These are phyloP conservation scores for Terrapene triunguis DNA, from an alignment of 2,113 vertebrate genomes.

Conservation along the genomic window DNA sequence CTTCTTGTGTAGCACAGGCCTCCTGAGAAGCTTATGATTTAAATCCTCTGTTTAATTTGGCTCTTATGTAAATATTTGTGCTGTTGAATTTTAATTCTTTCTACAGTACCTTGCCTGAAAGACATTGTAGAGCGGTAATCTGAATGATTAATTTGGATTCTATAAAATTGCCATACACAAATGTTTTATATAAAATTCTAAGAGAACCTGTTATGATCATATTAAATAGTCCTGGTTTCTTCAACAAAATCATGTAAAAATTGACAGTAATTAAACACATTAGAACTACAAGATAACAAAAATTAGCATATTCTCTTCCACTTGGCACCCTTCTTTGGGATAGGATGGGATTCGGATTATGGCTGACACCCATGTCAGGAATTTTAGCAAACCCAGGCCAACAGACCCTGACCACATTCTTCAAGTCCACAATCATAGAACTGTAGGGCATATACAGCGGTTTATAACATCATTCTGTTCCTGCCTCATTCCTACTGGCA, in stretches of 20 bases:
- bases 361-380: neutral
- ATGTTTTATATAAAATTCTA: conserved; percentile 51
- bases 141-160: conserved; percentile 29
- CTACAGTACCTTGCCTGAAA: conserved; percentile 6
- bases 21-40: conserved; percentile 47
- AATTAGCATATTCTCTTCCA: conserved; percentile 20
- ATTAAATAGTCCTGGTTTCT: conserved; percentile 35
- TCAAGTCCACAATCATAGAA: neutral
- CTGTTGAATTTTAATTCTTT: conserved; percentile 54
- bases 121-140: conserved; percentile 7
- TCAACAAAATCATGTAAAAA: conserved; percentile 30
- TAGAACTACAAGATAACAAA: neutral
- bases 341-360: neutral
- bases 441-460: neutral
- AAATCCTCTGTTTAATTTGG: conserved; percentile 25
- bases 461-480: neutral
- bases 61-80: conserved; percentile 34
- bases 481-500: conserved; percentile 10
- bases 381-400: neutral
- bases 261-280: conserved; percentile 30
- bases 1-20: neutral
- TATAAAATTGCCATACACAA: conserved; percentile 26
- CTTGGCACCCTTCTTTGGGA: conserved; percentile 11
- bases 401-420: neutral
- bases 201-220: conserved; percentile 19